These are phyloP conservation scores for Vanessa atalanta DNA, from an alignment of 1,140 invertebrate genomes.

Conservation along the genomic window DNA sequence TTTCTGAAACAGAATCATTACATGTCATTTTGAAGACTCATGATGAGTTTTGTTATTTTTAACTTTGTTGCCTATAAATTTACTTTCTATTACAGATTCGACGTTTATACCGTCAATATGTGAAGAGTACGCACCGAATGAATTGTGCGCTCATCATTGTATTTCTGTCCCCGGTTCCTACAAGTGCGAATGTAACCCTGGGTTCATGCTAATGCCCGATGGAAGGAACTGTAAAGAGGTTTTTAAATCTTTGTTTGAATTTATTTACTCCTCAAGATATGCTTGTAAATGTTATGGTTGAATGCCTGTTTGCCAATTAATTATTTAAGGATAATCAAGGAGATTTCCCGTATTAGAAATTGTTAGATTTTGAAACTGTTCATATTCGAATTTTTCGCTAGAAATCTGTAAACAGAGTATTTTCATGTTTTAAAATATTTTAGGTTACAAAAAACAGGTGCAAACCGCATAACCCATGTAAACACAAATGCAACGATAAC, in stretches of 20 bases:
- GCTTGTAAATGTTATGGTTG: no score
- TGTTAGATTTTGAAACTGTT: no score
- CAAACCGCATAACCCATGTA: constrained; percentile 83
- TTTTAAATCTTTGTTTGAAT: background rate
- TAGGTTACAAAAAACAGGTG: constrained; percentile 79
- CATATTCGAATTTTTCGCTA: no score
- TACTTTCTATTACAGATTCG: constrained; percentile 19
- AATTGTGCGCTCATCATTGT: constrained; percentile 88
- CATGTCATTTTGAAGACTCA: no score
- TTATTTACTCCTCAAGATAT: no score
- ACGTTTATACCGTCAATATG: constrained; percentile 55
- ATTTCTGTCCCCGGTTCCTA: constrained; percentile 85
- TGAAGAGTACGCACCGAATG: constrained; percentile 77
- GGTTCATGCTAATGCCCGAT: constrained; percentile 83
- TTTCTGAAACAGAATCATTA: no score
- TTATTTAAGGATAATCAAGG: no score
- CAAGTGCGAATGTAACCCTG: constrained; percentile 86
- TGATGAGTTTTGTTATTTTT: background rate
- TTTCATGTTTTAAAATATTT: constrained; percentile 3
- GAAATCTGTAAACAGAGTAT: no score
- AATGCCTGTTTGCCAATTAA: no score
- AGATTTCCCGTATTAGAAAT: no score
- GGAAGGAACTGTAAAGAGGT: constrained; percentile 82
- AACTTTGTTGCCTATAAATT: background rate
- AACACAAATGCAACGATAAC: constrained; percentile 84